Conservation (phyloP, 2,888 invertebrate species). For the Miltochrista miniata region DNA sequence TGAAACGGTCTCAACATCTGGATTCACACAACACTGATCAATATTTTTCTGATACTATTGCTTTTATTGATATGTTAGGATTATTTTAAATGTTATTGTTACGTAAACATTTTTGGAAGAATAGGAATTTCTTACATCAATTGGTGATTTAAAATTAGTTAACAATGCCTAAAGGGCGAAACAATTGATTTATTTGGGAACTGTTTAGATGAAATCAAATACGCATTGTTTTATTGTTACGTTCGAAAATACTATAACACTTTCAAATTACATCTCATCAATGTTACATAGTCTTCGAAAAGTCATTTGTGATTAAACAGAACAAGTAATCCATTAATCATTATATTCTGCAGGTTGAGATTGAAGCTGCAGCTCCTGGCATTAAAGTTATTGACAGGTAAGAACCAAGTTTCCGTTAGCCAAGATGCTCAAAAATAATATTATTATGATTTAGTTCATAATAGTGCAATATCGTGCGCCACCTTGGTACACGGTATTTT, state of each 20-base stretch:
- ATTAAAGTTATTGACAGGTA: no score
- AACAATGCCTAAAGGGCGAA: not conserved
- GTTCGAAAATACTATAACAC: not conserved
- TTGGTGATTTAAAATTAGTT: not conserved
- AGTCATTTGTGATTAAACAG: no score
- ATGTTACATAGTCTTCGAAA: no score
- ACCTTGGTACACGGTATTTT: no score
- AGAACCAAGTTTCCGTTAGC: no score
- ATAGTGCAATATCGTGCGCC: no score
- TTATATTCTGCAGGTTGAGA: no score
- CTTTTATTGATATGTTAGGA: not conserved
- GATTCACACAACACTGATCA: not conserved
- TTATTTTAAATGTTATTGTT: not conserved
- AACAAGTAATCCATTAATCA: no score
- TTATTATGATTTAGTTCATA: no score
- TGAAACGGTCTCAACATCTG: not conserved
- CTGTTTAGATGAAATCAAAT: not conserved
- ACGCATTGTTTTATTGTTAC: not conserved
- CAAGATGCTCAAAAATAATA: no score
- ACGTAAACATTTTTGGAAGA: constrained; percentile 1
- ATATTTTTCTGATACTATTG: not conserved
- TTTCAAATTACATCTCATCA: no score
- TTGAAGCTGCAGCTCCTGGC: no score
- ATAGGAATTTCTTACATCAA: not conserved
- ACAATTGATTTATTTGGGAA: not conserved